A percentile compares a stretch with the other conserved stretches of the same genome.
phyloP scores from a whole-genome alignment of 2,888 invertebrate species.

The Fragum sueziense region DNA sequence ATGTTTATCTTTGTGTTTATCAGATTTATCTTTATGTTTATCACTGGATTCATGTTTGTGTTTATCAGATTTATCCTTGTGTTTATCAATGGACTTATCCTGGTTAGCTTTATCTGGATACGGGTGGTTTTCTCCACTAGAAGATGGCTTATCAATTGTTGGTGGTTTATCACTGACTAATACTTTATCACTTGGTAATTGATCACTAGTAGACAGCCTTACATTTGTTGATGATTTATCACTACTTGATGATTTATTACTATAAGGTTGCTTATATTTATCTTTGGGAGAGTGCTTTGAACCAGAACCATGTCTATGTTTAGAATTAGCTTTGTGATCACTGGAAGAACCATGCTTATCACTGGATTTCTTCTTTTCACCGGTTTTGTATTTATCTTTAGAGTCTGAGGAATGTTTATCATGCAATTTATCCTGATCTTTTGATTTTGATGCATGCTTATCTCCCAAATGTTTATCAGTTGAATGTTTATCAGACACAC shows the following conservation, averaged over 20 bases:
- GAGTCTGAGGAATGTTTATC: background rate
- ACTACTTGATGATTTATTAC: too few relatives aligned
- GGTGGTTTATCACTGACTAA: too few relatives aligned
- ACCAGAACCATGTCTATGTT: background rate
- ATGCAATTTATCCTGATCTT: background rate
- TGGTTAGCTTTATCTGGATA: too few relatives aligned
- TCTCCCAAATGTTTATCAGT: background rate
- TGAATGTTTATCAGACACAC: background rate
- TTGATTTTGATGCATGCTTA: conserved; percentile 7
- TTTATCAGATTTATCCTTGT: background rate
- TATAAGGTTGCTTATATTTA: too few relatives aligned
- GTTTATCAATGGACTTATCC: background rate
- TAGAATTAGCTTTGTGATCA: too few relatives aligned
- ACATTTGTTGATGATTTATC: too few relatives aligned
- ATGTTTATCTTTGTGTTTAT: background rate
- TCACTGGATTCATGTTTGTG: background rate
- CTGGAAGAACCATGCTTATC: background rate
- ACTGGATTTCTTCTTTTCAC: background rate
- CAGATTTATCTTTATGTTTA: background rate
- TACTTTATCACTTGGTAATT: background rate
- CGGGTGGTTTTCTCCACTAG: too few relatives aligned
- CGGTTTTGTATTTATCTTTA: background rate
- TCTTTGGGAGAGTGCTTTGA: background rate
- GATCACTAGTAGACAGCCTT: too few relatives aligned
- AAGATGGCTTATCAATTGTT: background rate